These are phyloP conservation scores for Halichondria panicea DNA, from an alignment of 37 sponge, comb jelly and placozoan genomes.

Conservation along the genomic window DNA sequence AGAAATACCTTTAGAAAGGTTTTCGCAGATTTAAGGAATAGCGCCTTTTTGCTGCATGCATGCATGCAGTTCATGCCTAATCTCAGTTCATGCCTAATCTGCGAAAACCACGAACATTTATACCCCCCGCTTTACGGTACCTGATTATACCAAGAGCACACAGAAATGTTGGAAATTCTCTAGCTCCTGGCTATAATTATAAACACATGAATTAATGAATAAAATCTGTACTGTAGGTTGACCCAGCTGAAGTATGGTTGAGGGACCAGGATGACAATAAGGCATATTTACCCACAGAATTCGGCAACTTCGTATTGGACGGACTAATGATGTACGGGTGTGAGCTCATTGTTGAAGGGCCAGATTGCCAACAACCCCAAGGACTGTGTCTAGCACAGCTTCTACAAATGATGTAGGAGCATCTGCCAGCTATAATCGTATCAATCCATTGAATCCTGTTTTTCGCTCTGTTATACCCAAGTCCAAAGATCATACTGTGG, in stretches of 20 bases:
- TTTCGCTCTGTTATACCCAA: neutral
- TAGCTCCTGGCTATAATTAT: no score
- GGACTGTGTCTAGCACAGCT: conserved; percentile 9
- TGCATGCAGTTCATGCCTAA: no score
- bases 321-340: neutral
- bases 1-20: no score
- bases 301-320: neutral
- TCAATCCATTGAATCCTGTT: neutral
- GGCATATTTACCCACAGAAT: conserved; percentile 3
- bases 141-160: no score
- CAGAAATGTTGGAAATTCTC: no score
- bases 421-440: neutral
- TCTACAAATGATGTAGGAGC: neutral
- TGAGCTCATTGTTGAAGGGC: conserved; percentile 2
- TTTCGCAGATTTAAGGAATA: no score
- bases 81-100: no score
- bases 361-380: neutral
- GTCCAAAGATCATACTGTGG: neutral
- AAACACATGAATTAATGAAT: no score
- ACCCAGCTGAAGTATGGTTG: conserved; percentile 13
- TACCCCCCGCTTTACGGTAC: no score
- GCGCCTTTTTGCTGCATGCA: no score
- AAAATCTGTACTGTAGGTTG: no score
- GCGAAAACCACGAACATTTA: no score
- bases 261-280: neutral